Conservation (phyloP, 2,797 vertebrate genomes). For the Sebastes hopkinsi region DNA sequence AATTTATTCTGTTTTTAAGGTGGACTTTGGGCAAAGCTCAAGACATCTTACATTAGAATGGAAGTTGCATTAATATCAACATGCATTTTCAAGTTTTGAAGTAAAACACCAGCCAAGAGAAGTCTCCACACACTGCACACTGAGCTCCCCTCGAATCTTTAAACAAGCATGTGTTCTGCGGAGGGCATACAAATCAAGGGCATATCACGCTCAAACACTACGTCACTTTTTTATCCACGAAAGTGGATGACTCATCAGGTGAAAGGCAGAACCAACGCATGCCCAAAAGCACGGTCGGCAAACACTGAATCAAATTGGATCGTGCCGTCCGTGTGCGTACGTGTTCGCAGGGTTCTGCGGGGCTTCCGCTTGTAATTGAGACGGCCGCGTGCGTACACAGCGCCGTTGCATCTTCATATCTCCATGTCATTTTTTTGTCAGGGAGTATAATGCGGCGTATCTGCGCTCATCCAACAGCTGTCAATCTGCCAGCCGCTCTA, state of each 20-base stretch:
- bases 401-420: background rate
- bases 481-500: conserved; percentile 45
- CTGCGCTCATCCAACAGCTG: conserved; percentile 39
- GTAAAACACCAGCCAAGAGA: background rate
- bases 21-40: background rate
- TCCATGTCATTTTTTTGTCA: conserved; percentile 17
- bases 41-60: background rate
- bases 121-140: background rate
- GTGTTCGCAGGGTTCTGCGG: background rate
- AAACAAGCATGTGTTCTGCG: background rate
- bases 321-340: background rate
- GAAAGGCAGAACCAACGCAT: conserved; percentile 9
- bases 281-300: conserved; percentile 18
- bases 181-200: conserved; percentile 5
- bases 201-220: background rate
- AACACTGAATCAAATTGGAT: conserved; percentile 47
- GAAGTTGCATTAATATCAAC: background rate
- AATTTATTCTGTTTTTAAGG: background rate
- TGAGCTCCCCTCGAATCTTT: background rate
- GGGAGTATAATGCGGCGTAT: conserved; percentile 15
- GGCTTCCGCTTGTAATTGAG: conserved; percentile 22
- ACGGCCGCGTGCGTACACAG: background rate
- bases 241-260: conserved; percentile 43
- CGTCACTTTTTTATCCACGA: background rate
- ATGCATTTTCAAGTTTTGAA: background rate